Conservation (phyloP, 23 tunicate species). For the Diplosoma virens region DNA sequence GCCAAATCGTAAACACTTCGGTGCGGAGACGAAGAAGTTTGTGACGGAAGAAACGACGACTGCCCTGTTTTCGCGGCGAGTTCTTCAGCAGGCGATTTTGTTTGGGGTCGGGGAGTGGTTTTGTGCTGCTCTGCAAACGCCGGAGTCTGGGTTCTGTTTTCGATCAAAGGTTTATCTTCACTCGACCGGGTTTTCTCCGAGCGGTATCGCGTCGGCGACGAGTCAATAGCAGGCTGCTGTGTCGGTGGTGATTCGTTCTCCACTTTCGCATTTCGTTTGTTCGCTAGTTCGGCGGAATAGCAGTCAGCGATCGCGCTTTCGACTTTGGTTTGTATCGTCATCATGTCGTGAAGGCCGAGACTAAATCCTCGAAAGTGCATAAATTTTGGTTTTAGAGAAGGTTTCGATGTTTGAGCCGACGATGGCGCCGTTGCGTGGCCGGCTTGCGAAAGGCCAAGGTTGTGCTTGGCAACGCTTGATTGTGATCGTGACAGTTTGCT, state of each 20-base stretch:
- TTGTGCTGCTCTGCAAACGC: no score
- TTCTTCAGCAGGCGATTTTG: background rate
- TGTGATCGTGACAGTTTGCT: background rate
- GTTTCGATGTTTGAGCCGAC: background rate
- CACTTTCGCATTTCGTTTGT: background rate
- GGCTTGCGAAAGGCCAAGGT: background rate
- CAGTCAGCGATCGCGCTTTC: background rate
- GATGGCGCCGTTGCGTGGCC: background rate
- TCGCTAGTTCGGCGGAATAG: background rate
- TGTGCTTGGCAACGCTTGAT: background rate
- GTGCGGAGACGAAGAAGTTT: no score
- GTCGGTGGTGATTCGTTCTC: background rate
- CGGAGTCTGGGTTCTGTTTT: background rate
- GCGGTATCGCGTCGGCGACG: background rate
- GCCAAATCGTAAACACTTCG: background rate
- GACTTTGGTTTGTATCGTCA: background rate
- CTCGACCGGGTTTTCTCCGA: background rate
- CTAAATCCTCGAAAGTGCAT: background rate
- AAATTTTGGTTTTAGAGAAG: background rate
- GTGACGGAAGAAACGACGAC: background rate
- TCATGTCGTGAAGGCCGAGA: background rate
- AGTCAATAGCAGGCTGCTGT: background rate
- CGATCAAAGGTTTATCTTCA: background rate
- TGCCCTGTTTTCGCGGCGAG: background rate
- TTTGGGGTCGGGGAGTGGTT: background rate